Base-by-base conservation (phyloP, 2,113 vertebrate genomes). In the Tauraco erythrolophus region DNA sequence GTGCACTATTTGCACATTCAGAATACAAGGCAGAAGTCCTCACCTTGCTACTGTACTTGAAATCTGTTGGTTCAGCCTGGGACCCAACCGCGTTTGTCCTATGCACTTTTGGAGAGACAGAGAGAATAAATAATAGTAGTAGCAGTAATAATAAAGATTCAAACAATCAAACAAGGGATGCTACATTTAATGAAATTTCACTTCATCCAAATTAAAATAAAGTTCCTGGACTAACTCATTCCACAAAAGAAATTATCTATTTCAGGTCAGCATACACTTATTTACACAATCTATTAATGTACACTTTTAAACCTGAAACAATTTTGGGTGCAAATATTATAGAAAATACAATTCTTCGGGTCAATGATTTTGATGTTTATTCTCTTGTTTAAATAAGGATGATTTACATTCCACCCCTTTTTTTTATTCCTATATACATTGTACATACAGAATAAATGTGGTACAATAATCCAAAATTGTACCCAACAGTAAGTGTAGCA, bases 321-420 rank as follows among this genome's bases (percentile, higher is more conserved):
- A 97, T 97, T 97, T 94, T 85, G 51, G 37, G 95, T 60, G 94
- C 96, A 97, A 97, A 96, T 84, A 96, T 85, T 51, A 71, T 12
- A 91, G 37, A 96, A 97, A 92, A 77, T 64, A 93, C 68, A 97
- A 92, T 95, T 94, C 80, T 72, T 95, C 7, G 31, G 71, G 97
- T 92, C 93, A 89, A 14, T n/a, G 60, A 93, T 48, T 95, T 92
- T 61, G 17, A 83, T 64, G 27, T 85, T 92, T 92, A 84, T 87
- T 96, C 82, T 97, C 43, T 84, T 94, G 37, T 69, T 94, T 87
- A 95, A 97, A 94, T 37, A 54, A 72, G 57, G 33, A 64, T 60
- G 64, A 94, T 85, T 95, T 91, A 94, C 90, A 92, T 91, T 80
- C 54, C 85, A 91, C 61, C 46, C 41, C 37, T 51, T n/a, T 78